Conservation (phyloP, 1,140 invertebrate genomes). For the Pogonomyrmex barbatus region DNA sequence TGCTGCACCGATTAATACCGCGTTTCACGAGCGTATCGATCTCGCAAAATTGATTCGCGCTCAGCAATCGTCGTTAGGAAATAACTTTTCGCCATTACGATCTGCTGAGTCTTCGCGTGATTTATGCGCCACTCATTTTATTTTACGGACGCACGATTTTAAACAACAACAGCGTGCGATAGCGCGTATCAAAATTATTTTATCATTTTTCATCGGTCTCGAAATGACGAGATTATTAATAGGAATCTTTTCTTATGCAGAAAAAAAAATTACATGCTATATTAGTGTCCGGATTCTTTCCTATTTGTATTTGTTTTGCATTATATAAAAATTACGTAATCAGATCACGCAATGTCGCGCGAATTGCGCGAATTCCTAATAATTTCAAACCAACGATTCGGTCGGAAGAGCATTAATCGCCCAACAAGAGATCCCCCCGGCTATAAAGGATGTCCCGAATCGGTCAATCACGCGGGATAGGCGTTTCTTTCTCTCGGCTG, state of each 20-base stretch:
- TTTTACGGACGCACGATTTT: conserved; percentile 28
- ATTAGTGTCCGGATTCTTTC: too few relatives aligned
- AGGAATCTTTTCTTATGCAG: neutral
- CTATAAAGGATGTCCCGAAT: conserved; percentile 60
- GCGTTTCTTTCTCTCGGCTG: conserved; percentile 54
- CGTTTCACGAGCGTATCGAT: conserved; percentile 59
- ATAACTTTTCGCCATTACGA: conserved; percentile 61
- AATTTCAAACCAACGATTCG: conserved; percentile 29
- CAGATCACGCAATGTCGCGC: neutral
- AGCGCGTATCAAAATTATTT: neutral
- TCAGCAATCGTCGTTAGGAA: conserved; percentile 55
- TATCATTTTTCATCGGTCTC: neutral
- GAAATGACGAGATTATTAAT: neutral
- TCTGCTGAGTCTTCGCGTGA: conserved; percentile 59
- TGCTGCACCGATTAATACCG: conserved; percentile 58
- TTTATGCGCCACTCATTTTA: conserved; percentile 49
- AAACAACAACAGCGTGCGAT: conserved; percentile 11
- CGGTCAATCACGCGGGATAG: conserved; percentile 50
- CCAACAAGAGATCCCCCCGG: neutral
- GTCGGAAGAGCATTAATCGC: conserved; percentile 53
- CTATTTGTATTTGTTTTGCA: neutral
- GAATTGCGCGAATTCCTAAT: neutral
- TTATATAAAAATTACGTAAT: neutral
- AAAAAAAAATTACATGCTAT: too few relatives aligned
- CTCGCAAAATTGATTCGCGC: conserved; percentile 56